A percentile compares a stretch with the other conserved stretches of the same genome.
These are phyloP conservation scores for Plagiodera versicolora DNA, from an alignment of 2,888 invertebrate species.

Conservation along the genomic window DNA sequence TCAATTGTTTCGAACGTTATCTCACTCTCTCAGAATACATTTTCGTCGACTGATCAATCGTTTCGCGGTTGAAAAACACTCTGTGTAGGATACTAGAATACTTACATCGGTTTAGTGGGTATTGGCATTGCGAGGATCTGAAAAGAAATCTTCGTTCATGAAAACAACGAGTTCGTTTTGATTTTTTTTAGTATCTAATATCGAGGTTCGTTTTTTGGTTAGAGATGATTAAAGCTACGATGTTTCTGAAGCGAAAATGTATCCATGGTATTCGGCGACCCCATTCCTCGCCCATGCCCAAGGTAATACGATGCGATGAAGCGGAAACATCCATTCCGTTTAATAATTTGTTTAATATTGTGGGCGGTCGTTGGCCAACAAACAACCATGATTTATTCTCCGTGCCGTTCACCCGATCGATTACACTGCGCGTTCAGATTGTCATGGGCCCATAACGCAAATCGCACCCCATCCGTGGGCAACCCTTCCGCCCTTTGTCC, in stretches of 20 bases:
- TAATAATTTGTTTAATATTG: conserved; percentile 24
- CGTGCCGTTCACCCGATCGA: background rate
- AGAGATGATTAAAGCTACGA: too few relatives aligned
- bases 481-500: conserved; percentile 27
- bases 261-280: conserved; percentile 19
- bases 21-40: conserved; percentile 12
- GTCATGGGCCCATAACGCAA: background rate
- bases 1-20: background rate
- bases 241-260: conserved; percentile 6
- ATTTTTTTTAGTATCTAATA: conserved; percentile 3
- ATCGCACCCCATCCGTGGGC: background rate
- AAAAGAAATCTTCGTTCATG: conserved; percentile 22
- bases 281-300: conserved; percentile 21
- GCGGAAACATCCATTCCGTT: conserved; percentile 27
- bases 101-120: conserved; percentile 2
- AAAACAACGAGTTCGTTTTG: conserved; percentile 18
- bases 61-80: too few relatives aligned
- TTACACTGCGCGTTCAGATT: too few relatives aligned
- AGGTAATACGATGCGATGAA: conserved; percentile 25
- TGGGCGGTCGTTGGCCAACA: conserved; percentile 27
- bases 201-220: too few relatives aligned
- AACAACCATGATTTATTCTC: conserved; percentile 19
- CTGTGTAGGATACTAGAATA: too few relatives aligned
- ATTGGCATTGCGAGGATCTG: conserved; percentile 17
- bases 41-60: too few relatives aligned